phyloP scores from a whole-genome alignment of 2,888 invertebrate species.

The Macrophya annulata region DNA sequence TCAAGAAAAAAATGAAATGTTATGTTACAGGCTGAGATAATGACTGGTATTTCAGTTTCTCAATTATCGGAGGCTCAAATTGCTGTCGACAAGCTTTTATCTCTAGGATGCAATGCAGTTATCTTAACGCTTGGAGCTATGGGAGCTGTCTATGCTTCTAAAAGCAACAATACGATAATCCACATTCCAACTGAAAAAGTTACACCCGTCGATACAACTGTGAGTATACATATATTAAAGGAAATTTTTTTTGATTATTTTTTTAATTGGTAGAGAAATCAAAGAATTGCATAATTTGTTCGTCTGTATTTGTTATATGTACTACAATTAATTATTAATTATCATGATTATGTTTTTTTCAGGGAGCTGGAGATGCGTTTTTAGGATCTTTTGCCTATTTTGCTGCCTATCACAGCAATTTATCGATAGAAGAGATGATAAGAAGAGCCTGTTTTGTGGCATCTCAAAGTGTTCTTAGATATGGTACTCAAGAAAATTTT shows the following conservation, averaged over 20 bases:
- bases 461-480: slow-evolving; percentile 88
- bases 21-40: slow-evolving; percentile 82
- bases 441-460: slow-evolving; percentile 90
- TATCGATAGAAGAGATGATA: slow-evolving; percentile 85
- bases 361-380: slow-evolving; percentile 98
- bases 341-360: slow-evolving; percentile 71
- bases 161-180: slow-evolving; percentile 78
- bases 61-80: slow-evolving; percentile 82
- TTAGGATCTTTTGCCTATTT: slow-evolving; percentile 94
- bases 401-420: slow-evolving; percentile 83
- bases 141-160: slow-evolving; percentile 87
- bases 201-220: slow-evolving; percentile 92
- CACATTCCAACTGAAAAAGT: slow-evolving; percentile 86
- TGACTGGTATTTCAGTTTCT: slow-evolving; percentile 82
- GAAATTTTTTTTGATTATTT: not conserved
- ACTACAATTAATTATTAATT: not conserved
- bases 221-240: slow-evolving; percentile 77
- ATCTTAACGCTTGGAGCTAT: slow-evolving; percentile 92
- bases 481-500: slow-evolving; percentile 93
- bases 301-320: not conserved
- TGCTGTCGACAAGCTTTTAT: slow-evolving; percentile 84
- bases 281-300: not conserved
- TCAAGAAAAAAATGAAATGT: not conserved
- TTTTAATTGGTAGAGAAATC: not conserved
- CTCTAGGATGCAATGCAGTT: slow-evolving; percentile 88